Conservation (phyloP, 2,888 invertebrate species). For the Cabera pusaria region DNA sequence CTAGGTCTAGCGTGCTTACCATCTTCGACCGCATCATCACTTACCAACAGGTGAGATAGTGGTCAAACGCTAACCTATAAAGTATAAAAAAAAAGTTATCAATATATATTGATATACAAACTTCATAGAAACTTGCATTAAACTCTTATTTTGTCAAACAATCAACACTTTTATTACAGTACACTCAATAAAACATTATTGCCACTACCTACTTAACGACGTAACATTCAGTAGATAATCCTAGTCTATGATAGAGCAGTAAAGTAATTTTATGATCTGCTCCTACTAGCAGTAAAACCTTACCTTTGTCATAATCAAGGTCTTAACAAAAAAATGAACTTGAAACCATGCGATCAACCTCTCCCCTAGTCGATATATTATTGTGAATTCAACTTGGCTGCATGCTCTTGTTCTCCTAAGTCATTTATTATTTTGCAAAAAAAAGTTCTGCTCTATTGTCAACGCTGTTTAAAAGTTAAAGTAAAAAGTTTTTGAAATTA, state of each 20-base stretch:
- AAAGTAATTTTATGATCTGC: constrained; percentile 29
- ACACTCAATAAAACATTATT: constrained; percentile 29
- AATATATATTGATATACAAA: constrained; percentile 7
- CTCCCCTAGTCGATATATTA: constrained; percentile 42
- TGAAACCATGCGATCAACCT: constrained; percentile 21
- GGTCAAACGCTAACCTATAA: too few relatives aligned
- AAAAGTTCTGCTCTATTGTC: constrained; percentile 37
- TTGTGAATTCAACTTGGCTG: constrained; percentile 45
- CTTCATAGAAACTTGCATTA: constrained; percentile 23
- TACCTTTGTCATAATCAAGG: constrained; percentile 22
- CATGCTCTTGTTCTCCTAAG: constrained; percentile 53
- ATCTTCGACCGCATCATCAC: too few relatives aligned
- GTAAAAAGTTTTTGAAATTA: constrained; percentile 44
- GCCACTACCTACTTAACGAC: constrained; percentile 27
- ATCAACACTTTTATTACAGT: constrained; percentile 34
- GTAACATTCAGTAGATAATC: constrained; percentile 23
- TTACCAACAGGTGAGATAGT: too few relatives aligned
- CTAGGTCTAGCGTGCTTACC: too few relatives aligned
- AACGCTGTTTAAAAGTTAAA: constrained; percentile 38
- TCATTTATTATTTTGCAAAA: constrained; percentile 60
- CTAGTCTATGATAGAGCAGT: constrained; percentile 32
- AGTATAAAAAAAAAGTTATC: too few relatives aligned
- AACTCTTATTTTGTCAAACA: constrained; percentile 23
- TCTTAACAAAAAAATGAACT: constrained; percentile 20
- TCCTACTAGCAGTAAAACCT: constrained; percentile 21